Percentiles rank a stretch among this genome's conserved stretches.
Conservation (phyloP, 2,797 vertebrate genomes). For the Pempheris klunzingeri region DNA sequence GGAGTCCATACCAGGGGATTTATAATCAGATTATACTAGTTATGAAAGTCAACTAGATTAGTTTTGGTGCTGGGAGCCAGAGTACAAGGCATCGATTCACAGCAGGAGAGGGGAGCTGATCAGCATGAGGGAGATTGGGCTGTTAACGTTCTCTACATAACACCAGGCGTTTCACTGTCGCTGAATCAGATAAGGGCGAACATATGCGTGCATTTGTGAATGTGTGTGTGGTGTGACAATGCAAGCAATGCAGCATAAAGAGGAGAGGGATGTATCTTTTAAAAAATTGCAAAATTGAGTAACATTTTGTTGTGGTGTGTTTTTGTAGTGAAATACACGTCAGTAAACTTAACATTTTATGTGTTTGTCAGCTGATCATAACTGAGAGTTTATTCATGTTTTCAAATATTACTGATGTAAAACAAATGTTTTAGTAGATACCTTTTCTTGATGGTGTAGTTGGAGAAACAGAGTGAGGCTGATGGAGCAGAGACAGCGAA, state of each 20-base stretch:
- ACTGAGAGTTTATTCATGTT: neutral
- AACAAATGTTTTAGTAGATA: neutral
- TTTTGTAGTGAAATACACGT: neutral
- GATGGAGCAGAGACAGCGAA: constrained; percentile 36
- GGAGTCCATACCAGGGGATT: constrained; percentile 61
- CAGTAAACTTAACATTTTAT: neutral
- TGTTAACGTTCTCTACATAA: constrained; percentile 47
- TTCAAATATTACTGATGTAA: neutral
- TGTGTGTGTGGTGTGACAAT: neutral
- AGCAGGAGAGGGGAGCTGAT: constrained; percentile 55
- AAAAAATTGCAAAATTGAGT: neutral
- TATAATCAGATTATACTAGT: constrained; percentile 79
- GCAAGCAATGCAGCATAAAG: neutral
- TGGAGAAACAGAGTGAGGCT: constrained; percentile 29
- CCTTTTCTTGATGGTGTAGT: constrained; percentile 17
- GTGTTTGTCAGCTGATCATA: neutral
- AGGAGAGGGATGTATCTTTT: neutral
- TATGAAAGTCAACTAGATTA: constrained; percentile 80
- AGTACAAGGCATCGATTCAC: constrained; percentile 74
- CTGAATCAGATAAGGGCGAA: constrained; percentile 18
- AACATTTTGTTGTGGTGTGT: neutral
- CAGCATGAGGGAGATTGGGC: constrained; percentile 52
- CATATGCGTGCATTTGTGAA: neutral
- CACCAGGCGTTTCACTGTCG: constrained; percentile 17
- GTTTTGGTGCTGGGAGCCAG: constrained; percentile 51